Percentiles rank a stretch among this genome's conserved stretches.
Evolutionary conservation across 2,888 invertebrate species (phyloP).

Genomic region (Eucriotettix oculatus): DNA sequence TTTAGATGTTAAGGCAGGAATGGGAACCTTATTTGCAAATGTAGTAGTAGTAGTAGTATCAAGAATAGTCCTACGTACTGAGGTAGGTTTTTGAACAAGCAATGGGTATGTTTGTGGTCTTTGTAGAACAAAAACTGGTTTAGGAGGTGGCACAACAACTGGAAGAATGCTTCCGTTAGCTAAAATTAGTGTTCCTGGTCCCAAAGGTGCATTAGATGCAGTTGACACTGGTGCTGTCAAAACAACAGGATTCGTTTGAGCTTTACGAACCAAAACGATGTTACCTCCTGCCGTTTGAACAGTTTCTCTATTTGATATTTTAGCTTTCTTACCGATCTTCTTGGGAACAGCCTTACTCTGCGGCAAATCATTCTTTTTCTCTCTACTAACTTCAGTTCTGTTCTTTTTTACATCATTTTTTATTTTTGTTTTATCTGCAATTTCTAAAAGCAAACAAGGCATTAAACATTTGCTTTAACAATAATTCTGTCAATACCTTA

Average conservation of each 20-base stretch:
- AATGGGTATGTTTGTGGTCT: slow-evolving; percentile 11
- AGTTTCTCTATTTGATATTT: too few species aligned
- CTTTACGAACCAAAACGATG: too few species aligned
- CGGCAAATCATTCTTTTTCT: slow-evolving; percentile 1
- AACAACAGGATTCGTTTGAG: too few species aligned
- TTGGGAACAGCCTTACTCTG: too few species aligned
- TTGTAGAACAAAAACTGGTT: slow-evolving; percentile 14
- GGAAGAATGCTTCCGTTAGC: slow-evolving; percentile 25
- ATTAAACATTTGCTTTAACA: too few species aligned
- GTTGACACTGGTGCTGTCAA: too few species aligned
- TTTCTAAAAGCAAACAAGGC: too few species aligned
- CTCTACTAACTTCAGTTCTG: background rate
- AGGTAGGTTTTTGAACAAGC: slow-evolving; percentile 5
- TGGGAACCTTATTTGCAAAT: slow-evolving; percentile 18
- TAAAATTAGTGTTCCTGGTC: slow-evolving; percentile 25
- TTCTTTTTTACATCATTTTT: slow-evolving; percentile 1
- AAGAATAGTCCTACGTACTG: slow-evolving; percentile 10
- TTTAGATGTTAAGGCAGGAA: slow-evolving; percentile 16
- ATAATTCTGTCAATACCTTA: too few species aligned
- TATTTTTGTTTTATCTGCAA: slow-evolving; percentile 2
- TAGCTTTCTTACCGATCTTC: too few species aligned
- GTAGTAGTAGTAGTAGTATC: slow-evolving; percentile 15
- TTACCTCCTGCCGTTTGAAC: too few species aligned
- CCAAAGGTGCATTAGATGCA: slow-evolving; percentile 14
- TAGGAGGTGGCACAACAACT: slow-evolving; percentile 18